Conservation (phyloP, 2,113 vertebrate genomes). For the Cyanoliseus patagonus region DNA sequence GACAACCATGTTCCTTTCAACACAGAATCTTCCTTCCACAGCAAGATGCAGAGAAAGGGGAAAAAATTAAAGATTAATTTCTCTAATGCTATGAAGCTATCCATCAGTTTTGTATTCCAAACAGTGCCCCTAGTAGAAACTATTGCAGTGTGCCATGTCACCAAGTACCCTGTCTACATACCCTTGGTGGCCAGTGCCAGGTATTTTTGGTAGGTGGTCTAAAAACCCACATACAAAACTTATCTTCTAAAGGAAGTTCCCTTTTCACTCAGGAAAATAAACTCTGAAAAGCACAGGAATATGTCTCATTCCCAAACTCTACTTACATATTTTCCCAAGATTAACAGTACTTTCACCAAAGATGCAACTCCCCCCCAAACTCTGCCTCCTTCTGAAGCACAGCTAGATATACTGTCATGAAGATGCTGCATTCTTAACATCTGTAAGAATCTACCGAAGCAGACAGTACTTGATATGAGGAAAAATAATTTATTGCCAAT, state of each 20-base stretch:
- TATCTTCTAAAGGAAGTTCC: neutral
- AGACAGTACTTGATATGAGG: conserved; percentile 9
- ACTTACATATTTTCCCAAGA: neutral
- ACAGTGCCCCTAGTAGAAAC: neutral
- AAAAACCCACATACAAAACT: neutral
- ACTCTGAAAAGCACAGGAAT: neutral
- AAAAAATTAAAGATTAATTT: neutral
- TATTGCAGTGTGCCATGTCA: neutral
- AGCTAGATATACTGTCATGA: conserved; percentile 26
- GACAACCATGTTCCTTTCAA: conserved; percentile 26
- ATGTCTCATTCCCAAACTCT: neutral
- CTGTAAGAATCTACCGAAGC: conserved; percentile 37
- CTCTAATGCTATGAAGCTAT: neutral
- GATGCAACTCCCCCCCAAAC: conserved; percentile 54
- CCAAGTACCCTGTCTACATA: neutral
- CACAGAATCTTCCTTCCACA: conserved; percentile 58
- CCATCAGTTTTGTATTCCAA: neutral
- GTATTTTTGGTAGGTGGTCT: neutral
- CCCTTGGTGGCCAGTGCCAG: neutral
- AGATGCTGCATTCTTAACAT: conserved; percentile 62
- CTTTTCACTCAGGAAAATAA: neutral
- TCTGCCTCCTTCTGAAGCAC: conserved; percentile 51
- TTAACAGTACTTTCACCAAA: neutral
- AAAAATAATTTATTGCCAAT: neutral
- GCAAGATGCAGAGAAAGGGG: neutral